phyloP scores from a whole-genome alignment of 2,113 vertebrate genomes.

The Nerophis lumbriciformis region DNA sequence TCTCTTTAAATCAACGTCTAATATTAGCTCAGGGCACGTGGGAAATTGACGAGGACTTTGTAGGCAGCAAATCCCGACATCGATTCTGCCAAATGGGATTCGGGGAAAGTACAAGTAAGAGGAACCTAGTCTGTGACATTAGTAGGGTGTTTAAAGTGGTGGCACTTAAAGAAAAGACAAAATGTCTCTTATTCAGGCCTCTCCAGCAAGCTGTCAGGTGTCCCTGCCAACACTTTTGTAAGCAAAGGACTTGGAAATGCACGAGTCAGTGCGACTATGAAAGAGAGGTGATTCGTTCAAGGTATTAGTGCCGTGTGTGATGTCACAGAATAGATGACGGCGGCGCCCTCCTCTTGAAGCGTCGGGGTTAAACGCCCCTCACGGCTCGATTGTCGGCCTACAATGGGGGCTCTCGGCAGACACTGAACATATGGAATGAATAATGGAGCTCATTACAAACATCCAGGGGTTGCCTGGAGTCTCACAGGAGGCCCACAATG shows the following conservation, averaged over 20 bases:
- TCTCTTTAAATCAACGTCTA: not conserved
- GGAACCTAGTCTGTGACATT: not conserved
- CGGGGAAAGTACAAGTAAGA: not conserved
- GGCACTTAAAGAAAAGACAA: constrained; percentile 22
- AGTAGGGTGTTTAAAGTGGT: constrained; percentile 10
- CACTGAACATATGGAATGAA: constrained; percentile 77
- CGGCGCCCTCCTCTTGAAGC: constrained; percentile 65
- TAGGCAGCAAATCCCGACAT: not conserved
- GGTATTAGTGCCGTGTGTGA: constrained; percentile 57
- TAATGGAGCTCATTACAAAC: constrained; percentile 73
- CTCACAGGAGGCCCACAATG: constrained; percentile 60
- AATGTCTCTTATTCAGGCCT: constrained; percentile 26
- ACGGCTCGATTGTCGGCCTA: constrained; percentile 58
- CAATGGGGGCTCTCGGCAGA: constrained; percentile 68
- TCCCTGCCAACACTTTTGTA: constrained; percentile 29
- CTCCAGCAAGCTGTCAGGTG: constrained; percentile 16
- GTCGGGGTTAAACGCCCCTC: constrained; percentile 61
- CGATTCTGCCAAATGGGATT: not conserved
- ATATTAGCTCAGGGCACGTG: not conserved
- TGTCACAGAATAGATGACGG: constrained; percentile 66
- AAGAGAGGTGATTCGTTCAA: constrained; percentile 43
- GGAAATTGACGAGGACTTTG: not conserved
- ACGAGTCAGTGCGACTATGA: constrained; percentile 12
- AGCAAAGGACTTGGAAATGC: constrained; percentile 28
- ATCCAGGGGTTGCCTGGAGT: constrained; percentile 70